Evolutionary conservation across 2,888 invertebrate species (phyloP).

Genomic region (Agriotes lineatus): DNA sequence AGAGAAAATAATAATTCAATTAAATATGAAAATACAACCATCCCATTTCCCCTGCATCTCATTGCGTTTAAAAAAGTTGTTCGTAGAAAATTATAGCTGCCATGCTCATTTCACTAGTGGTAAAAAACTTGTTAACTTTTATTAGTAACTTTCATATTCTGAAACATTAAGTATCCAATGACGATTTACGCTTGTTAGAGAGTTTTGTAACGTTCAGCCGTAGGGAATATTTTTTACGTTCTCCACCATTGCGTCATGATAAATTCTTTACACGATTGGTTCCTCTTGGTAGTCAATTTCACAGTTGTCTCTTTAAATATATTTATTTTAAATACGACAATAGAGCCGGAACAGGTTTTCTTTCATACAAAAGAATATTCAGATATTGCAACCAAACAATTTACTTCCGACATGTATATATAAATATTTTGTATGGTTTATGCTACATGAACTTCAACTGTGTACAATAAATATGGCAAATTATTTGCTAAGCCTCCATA

Average conservation of each 20-base stretch:
- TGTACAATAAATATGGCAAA: too few species aligned
- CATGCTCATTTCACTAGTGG: conserved; percentile 5
- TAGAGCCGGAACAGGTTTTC: too few species aligned
- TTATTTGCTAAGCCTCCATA: too few species aligned
- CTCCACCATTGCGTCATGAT: neutral
- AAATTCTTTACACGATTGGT: neutral
- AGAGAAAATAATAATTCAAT: too few species aligned
- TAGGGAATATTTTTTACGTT: neutral
- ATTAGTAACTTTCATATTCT: neutral
- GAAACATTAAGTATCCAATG: neutral
- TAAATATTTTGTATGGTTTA: too few species aligned
- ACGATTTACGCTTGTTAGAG: neutral
- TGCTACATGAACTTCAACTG: too few species aligned
- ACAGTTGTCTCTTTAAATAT: neutral
- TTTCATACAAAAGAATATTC: too few species aligned
- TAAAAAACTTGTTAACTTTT: conserved; percentile 2
- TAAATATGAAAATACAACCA: too few species aligned
- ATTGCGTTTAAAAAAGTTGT: neutral
- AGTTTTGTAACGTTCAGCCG: too few species aligned
- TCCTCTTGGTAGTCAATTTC: neutral
- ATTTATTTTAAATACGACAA: too few species aligned
- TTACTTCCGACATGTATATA: too few species aligned
- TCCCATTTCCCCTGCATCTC: neutral
- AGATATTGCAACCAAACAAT: too few species aligned
- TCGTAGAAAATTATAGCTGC: neutral